Percentiles rank a stretch among this genome's conserved stretches.
Conservation (phyloP, 2,888 invertebrate species). For the Drosophila histrio region DNA sequence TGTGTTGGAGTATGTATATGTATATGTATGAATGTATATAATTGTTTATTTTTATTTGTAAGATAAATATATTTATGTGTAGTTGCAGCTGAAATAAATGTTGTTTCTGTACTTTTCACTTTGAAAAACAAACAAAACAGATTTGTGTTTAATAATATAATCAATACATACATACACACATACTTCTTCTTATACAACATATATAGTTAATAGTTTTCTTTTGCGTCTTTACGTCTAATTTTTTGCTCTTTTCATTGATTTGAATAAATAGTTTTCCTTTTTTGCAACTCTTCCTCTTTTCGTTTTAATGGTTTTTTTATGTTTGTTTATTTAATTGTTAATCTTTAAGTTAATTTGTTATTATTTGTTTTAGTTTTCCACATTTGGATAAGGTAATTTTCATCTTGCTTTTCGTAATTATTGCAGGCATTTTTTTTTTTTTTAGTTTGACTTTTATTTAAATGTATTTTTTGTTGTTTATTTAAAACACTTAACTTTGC, state of each 20-base stretch:
- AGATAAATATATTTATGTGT: not conserved
- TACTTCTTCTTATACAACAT: not conserved
- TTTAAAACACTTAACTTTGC: constrained; percentile 28
- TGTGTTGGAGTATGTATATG: not conserved
- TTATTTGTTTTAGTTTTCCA: constrained; percentile 28
- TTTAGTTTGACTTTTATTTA: constrained; percentile 3
- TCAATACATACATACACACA: not conserved
- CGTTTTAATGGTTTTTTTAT: not conserved
- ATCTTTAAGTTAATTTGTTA: constrained; percentile 1
- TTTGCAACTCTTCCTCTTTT: constrained; percentile 14
- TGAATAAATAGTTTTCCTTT: constrained; percentile 20
- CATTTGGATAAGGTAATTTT: constrained; percentile 63
- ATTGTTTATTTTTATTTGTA: not conserved
- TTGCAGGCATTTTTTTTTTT: constrained; percentile 44
- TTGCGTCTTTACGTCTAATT: constrained; percentile 5
- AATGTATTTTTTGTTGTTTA: not conserved
- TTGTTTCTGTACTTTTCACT: not conserved
- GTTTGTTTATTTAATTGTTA: constrained; percentile 1
- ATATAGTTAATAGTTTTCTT: constrained; percentile 23
- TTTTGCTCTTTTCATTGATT: not conserved
- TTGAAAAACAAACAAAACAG: not conserved
- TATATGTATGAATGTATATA: not conserved
- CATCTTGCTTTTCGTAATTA: constrained; percentile 63
- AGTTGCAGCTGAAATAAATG: not conserved
- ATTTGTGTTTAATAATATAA: not conserved